These are phyloP conservation scores for Myrmecobius fasciatus DNA, from an alignment of 2,113 vertebrate genomes.

Conservation along the genomic window DNA sequence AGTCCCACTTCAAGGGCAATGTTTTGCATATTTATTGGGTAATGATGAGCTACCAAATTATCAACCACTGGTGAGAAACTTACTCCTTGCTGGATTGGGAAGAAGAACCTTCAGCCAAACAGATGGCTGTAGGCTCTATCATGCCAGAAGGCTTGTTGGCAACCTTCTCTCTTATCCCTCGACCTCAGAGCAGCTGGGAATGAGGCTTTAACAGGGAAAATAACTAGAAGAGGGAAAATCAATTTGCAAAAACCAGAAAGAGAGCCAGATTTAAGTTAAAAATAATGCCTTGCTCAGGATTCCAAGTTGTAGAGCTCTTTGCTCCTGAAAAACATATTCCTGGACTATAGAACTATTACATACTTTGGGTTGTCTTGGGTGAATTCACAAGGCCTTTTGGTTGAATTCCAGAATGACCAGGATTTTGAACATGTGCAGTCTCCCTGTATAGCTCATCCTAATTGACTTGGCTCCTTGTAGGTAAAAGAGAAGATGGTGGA, in stretches of 20 bases:
- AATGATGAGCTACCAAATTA: conserved; percentile 78
- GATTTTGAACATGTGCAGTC: background rate
- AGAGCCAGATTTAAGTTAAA: background rate
- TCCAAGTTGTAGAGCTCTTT: background rate
- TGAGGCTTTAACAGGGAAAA: conserved; percentile 57
- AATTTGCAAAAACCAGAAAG: conserved; percentile 59
- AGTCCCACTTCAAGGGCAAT: conserved; percentile 64
- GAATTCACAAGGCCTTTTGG: background rate
- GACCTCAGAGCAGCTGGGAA: conserved; percentile 71
- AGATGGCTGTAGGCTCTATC: conserved; percentile 64
- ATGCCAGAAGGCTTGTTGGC: conserved; percentile 70
- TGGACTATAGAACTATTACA: background rate
- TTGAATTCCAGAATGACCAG: background rate
- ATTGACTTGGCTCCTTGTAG: background rate
- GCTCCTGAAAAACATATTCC: background rate
- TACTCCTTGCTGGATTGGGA: conserved; percentile 10
- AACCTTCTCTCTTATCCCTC: conserved; percentile 44
- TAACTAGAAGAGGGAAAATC: conserved; percentile 50
- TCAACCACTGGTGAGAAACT: conserved; percentile 68
- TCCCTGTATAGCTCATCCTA: background rate
- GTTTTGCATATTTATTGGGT: conserved; percentile 79
- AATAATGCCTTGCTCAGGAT: background rate
- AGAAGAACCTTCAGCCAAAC: conserved; percentile 70
- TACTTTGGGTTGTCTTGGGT: background rate
- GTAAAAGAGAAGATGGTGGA: background rate